Percentiles rank a stretch among this genome's conserved stretches.
Conservation (phyloP, 92 coral and sea anemone species). For the Epizoanthus illoricatus region DNA sequence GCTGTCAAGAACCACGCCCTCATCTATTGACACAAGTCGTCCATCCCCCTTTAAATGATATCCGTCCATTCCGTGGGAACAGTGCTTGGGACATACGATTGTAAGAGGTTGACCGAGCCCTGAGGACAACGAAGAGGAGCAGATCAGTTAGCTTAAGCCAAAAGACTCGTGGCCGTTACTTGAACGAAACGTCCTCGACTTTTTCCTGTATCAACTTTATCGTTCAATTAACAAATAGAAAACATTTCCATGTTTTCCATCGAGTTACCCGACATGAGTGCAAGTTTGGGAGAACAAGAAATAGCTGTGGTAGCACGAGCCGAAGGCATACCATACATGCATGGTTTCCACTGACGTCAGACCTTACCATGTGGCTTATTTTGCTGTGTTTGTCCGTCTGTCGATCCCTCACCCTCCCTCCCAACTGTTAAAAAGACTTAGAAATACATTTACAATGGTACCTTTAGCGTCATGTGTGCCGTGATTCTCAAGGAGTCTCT, state of each 20-base stretch:
- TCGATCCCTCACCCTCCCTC: neutral
- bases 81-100: constrained; percentile 29
- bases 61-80: constrained; percentile 29
- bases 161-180: too few species aligned
- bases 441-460: neutral
- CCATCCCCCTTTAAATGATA: constrained; percentile 51
- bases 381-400: neutral
- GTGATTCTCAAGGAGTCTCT: constrained; percentile 59
- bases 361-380: too few species aligned
- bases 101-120: constrained; percentile 32
- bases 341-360: too few species aligned
- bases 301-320: too few species aligned
- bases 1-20: constrained; percentile 87
- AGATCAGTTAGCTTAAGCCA: neutral
- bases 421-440: too few species aligned
- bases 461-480: constrained; percentile 56
- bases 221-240: too few species aligned
- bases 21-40: constrained; percentile 78
- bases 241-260: too few species aligned
- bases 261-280: too few species aligned
- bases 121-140: neutral
- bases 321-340: too few species aligned
- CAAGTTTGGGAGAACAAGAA: too few species aligned
- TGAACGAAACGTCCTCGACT: too few species aligned
- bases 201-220: too few species aligned